A percentile compares a stretch with the other conserved stretches of the same genome.
These are phyloP conservation scores for Cordylochernes scorpioides DNA, from an alignment of 2,888 invertebrate genomes.

Conservation along the genomic window DNA sequence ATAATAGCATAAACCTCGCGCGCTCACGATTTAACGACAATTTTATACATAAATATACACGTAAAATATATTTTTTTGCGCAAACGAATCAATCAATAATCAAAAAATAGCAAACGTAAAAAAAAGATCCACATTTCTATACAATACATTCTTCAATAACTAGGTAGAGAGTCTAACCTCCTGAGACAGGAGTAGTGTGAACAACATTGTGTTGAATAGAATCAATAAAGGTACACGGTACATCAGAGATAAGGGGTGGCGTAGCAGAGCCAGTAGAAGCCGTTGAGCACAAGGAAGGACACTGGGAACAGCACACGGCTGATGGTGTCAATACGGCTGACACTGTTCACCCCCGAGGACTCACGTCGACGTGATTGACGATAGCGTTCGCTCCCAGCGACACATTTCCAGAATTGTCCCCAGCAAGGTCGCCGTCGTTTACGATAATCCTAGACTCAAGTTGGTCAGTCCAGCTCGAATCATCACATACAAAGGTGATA, in stretches of 20 bases:
- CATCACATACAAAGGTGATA: background rate
- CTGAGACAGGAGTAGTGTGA: too few relatives aligned
- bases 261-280: conserved; percentile 45
- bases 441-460: background rate
- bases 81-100: too few relatives aligned
- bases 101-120: too few relatives aligned
- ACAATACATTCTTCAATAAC: too few relatives aligned
- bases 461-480: background rate
- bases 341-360: conserved; percentile 17
- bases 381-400: conserved; percentile 11
- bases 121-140: too few relatives aligned
- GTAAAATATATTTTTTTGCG: too few relatives aligned
- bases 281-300: conserved; percentile 55
- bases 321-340: conserved; percentile 29
- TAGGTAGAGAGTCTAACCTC: too few relatives aligned
- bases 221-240: too few relatives aligned
- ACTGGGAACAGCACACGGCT: conserved; percentile 36
- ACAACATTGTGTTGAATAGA: too few relatives aligned
- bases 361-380: conserved; percentile 6
- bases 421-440: conserved; percentile 9
- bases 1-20: too few relatives aligned
- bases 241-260: conserved; percentile 6
- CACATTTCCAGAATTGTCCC: conserved; percentile 12
- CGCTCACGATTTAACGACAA: too few relatives aligned
- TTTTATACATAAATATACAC: too few relatives aligned